Evolutionary conservation across 1,140 invertebrate genomes (phyloP), one percentile per base, ranked within the genome.

Genomic region (Camponotus pennsylvanicus): DNA sequence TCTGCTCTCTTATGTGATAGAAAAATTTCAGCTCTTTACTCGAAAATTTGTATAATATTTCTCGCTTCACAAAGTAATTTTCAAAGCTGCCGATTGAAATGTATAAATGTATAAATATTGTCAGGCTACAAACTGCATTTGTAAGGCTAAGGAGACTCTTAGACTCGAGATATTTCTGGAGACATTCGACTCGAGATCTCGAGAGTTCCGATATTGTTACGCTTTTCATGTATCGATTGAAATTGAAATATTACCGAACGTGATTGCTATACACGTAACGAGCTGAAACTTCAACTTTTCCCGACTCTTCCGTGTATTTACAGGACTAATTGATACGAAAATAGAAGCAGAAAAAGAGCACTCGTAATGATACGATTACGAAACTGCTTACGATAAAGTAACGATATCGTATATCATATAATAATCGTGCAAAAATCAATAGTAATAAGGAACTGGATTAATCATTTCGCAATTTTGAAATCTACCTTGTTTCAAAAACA

Each of bases 331-430:
- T 27, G 69, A 49, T 59, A 40, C 49, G 40, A 37, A 52, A 83
- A 73, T 73, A 83, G 69, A 73, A 82, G 11, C 69, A 61, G 40
- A 83, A 75, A 73, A 75, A 73, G 55, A 83, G 15, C 15, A 9
- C 55, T 83, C 18, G 52, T 73, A 83, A 83, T 83, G 69, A 83
- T 83, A 71, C 40, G 32, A 57, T 83, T 83, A 63, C 79, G 40
- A 37, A 42, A 83, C 18, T 34, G 8, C 32, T 27, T 55, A 27
- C 75, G 75, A 13, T 73, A 57, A 45, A 75, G 37, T 63, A 83
- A 83, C 61, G 69, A 83, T 61, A 52, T 18, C 49, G 15, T 52
- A 75, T 27, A 75, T 73, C 52, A 27, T 55, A 73, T 27, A 37
- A 0, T 27, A 18, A 34, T 83, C 37, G 11, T 27, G 57, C 8